Evolutionary conservation across 2,797 vertebrate species (phyloP).

Genomic region (Anguilla pacifica): DNA sequence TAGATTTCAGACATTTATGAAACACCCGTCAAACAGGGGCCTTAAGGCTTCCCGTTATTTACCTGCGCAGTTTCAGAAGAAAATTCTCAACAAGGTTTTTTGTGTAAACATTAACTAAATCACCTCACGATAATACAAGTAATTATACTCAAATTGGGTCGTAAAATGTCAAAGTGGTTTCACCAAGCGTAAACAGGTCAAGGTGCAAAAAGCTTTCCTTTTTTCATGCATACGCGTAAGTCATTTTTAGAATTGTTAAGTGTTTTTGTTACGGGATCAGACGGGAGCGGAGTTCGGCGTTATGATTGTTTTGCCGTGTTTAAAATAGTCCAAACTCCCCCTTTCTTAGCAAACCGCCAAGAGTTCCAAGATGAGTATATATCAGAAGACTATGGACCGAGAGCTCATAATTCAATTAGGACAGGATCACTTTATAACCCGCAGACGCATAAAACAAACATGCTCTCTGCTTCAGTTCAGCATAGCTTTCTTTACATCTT

Average conservation of each 20-base stretch:
- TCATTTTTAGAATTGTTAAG: background rate
- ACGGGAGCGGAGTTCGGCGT: background rate
- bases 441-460: background rate
- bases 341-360: background rate
- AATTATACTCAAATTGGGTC: constrained; percentile 26
- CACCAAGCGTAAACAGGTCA: constrained; percentile 27
- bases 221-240: background rate
- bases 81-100: constrained; percentile 6
- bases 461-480: background rate
- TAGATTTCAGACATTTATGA: background rate
- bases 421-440: background rate
- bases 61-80: background rate
- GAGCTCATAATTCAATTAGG: background rate
- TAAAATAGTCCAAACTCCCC: background rate
- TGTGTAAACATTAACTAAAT: constrained; percentile 28
- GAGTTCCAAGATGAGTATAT: background rate
- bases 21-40: background rate
- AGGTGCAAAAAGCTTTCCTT: constrained; percentile 26
- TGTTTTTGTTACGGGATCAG: background rate
- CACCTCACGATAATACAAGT: constrained; percentile 16
- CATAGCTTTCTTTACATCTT: background rate
- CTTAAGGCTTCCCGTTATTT: background rate
- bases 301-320: background rate
- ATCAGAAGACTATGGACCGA: background rate
- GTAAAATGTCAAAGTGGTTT: constrained; percentile 29